A percentile compares a stretch with the other conserved stretches of the same genome.
phyloP scores from a whole-genome alignment of 1,140 invertebrate genomes.

The Drosophila ananassae region DNA sequence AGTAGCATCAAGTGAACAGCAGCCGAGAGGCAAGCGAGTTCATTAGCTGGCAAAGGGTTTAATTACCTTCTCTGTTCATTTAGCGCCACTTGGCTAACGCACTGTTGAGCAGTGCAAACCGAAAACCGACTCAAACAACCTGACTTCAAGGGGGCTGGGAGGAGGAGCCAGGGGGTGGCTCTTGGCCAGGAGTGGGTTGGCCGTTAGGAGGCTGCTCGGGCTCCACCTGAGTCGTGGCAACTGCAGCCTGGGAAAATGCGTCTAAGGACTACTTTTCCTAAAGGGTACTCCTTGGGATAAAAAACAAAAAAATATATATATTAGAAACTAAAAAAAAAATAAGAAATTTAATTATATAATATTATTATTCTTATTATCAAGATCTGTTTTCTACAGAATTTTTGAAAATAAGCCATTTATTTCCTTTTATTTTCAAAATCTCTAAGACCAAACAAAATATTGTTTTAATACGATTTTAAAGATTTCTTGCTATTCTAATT shows the following conservation, averaged over 20 bases:
- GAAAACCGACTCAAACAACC: constrained; percentile 62
- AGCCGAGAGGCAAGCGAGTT: constrained; percentile 54
- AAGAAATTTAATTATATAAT: not conserved
- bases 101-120: constrained; percentile 83
- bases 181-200: not conserved
- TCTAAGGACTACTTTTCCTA: not conserved
- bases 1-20: constrained; percentile 5
- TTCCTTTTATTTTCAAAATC: too few relatives aligned
- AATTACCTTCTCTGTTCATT: constrained; percentile 84
- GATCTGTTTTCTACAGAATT: too few relatives aligned
- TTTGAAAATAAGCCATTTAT: too few relatives aligned
- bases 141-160: not conserved
- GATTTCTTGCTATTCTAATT: too few relatives aligned
- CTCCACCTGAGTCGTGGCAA: not conserved
- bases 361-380: too few relatives aligned
- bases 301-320: not conserved
- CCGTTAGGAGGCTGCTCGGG: not conserved
- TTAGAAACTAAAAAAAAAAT: not conserved
- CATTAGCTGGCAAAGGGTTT: constrained; percentile 84
- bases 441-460: too few relatives aligned
- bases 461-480: not conserved
- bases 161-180: not conserved
- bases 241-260: not conserved
- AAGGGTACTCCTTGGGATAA: not conserved
- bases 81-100: constrained; percentile 84